Evolutionary conservation across 2,113 vertebrate species (phyloP).

Genomic region (Antennarius striatus): DNA sequence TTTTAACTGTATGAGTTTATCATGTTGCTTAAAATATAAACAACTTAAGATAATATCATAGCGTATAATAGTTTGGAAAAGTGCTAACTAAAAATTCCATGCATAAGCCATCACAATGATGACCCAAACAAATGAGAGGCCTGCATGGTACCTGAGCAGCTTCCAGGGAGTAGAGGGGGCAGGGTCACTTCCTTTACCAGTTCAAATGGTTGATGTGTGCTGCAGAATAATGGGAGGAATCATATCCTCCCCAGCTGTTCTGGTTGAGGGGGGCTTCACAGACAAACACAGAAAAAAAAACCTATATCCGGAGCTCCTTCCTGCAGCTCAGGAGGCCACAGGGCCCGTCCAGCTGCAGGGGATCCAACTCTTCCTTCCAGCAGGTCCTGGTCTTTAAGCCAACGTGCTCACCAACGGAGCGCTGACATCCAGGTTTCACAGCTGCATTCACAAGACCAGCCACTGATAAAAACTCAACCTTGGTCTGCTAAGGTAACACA

Average conservation of each 20-base stretch:
- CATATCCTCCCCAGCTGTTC: constrained; percentile 56
- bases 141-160: constrained; percentile 36
- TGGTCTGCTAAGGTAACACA: background rate
- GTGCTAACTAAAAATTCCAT: background rate
- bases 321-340: constrained; percentile 53
- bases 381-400: constrained; percentile 56
- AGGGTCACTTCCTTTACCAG: constrained; percentile 67
- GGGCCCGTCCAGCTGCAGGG: constrained; percentile 54
- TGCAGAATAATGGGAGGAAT: constrained; percentile 67
- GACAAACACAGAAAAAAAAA: constrained; percentile 69
- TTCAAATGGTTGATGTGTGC: constrained; percentile 40
- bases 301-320: constrained; percentile 52
- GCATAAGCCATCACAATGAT: constrained; percentile 11
- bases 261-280: constrained; percentile 58
- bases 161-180: constrained; percentile 39
- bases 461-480: constrained; percentile 28
- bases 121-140: constrained; percentile 41
- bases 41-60: background rate
- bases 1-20: too few relatives aligned
- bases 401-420: constrained; percentile 37
- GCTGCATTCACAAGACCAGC: constrained; percentile 45
- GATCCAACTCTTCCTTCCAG: constrained; percentile 53
- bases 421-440: constrained; percentile 43
- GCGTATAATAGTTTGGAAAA: constrained; percentile 1
- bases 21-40: too few relatives aligned